These are phyloP conservation scores for Lagorchestes hirsutus DNA, from an alignment of 2,797 vertebrate species.

Conservation along the genomic window DNA sequence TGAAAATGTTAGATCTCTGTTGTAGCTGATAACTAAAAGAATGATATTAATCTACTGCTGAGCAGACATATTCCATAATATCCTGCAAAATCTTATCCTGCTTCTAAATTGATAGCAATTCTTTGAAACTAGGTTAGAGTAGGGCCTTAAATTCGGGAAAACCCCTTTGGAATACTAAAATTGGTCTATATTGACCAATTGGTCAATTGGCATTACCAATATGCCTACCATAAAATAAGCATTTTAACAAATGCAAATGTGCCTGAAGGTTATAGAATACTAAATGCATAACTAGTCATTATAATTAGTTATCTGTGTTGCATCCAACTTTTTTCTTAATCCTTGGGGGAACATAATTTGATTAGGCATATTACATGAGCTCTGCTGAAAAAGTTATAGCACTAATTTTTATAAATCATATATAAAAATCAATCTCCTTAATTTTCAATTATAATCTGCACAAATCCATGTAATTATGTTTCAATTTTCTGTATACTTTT, in stretches of 20 bases:
- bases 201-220: neutral
- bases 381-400: neutral
- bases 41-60: neutral
- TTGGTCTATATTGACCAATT: neutral
- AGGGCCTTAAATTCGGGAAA: neutral
- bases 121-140: neutral
- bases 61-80: neutral
- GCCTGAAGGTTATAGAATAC: neutral
- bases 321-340: neutral
- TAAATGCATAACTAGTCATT: neutral
- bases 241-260: neutral
- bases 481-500: neutral
- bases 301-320: neutral
- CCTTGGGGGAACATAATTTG: neutral
- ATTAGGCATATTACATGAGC: neutral
- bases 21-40: neutral
- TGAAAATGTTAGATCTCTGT: neutral
- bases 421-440: neutral
- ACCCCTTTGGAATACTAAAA: neutral
- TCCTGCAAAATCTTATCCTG: neutral
- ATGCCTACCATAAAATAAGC: neutral
- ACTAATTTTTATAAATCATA: neutral
- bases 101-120: neutral
- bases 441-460: neutral
- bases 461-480: neutral